A percentile compares a stretch with the other conserved stretches of the same genome.
These are phyloP conservation scores for Zapus hudsonius DNA, from an alignment of 2,113 vertebrate species.

Conservation along the genomic window DNA sequence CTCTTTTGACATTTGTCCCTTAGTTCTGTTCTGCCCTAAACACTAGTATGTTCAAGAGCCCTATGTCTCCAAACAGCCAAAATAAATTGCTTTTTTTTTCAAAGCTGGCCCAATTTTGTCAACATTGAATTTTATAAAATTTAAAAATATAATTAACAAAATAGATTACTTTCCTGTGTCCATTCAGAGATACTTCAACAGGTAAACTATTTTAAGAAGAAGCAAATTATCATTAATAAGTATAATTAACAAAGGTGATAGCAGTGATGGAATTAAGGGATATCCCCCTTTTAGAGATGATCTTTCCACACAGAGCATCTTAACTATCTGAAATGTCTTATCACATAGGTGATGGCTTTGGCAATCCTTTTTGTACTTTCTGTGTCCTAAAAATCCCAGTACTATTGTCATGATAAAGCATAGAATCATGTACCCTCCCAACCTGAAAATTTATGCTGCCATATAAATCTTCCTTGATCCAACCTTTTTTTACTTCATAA, in stretches of 20 bases:
- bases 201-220: conserved; percentile 17
- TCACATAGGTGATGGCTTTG: conserved; percentile 19
- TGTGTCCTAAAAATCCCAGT: conserved; percentile 8
- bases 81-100: conserved; percentile 15
- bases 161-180: not conserved
- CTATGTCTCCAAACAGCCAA: conserved; percentile 9
- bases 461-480: conserved; percentile 26
- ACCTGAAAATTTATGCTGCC: too few relatives aligned
- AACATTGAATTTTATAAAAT: conserved; percentile 54
- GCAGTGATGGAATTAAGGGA: not conserved
- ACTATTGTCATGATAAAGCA: not conserved
- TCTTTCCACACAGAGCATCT: not conserved
- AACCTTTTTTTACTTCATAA: conserved; percentile 73
- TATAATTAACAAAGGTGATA: conserved; percentile 25
- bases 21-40: not conserved
- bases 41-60: not conserved
- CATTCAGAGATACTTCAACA: not conserved
- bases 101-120: conserved; percentile 9
- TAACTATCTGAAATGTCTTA: conserved; percentile 15
- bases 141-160: not conserved
- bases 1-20: not conserved
- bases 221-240: conserved; percentile 33
- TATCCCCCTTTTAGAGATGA: not conserved
- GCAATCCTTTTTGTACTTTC: conserved; percentile 37
- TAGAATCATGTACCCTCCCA: not conserved